A percentile compares a stretch with the other conserved stretches of the same genome.
phyloP scores from a whole-genome alignment of 2,113 vertebrate genomes.

The Solenodon paradoxus region DNA sequence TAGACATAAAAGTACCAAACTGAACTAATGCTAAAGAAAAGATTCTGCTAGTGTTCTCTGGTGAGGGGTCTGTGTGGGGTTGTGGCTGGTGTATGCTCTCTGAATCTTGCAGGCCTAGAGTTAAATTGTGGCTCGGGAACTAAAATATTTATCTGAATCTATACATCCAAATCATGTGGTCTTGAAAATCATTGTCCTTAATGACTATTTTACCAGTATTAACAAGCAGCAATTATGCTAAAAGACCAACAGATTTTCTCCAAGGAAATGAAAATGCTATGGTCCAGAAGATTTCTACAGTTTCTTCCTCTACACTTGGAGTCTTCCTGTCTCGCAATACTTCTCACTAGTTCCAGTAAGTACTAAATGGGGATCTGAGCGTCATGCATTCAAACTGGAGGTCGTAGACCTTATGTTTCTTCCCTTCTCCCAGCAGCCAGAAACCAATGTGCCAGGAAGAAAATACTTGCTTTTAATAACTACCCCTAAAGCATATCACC shows the following conservation, averaged over 20 bases:
- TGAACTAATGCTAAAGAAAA: not conserved
- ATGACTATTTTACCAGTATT: conserved; percentile 83
- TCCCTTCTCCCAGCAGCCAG: not conserved
- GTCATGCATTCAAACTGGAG: not conserved
- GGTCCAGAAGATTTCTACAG: conserved; percentile 67
- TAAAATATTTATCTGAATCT: not conserved
- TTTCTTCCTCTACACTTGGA: conserved; percentile 12
- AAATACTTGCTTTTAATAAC: not conserved
- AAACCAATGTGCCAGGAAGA: not conserved
- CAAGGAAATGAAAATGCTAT: conserved; percentile 69
- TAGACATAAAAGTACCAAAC: not conserved
- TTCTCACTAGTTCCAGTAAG: conserved; percentile 57
- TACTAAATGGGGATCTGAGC: not conserved
- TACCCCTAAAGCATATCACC: not conserved
- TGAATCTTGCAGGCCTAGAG: too few species aligned
- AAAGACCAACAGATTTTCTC: conserved; percentile 69
- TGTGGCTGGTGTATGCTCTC: too few species aligned
- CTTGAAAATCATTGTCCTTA: conserved; percentile 79
- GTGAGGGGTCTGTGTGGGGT: too few species aligned
- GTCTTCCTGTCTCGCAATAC: conserved; percentile 67
- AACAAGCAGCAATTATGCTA: conserved; percentile 73
- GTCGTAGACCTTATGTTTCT: not conserved
- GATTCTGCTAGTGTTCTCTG: too few species aligned
- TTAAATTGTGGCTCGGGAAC: too few species aligned
- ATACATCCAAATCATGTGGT: not conserved